phyloP scores from a whole-genome alignment of 2,113 vertebrate species.

The Circaetus cinerascens region DNA sequence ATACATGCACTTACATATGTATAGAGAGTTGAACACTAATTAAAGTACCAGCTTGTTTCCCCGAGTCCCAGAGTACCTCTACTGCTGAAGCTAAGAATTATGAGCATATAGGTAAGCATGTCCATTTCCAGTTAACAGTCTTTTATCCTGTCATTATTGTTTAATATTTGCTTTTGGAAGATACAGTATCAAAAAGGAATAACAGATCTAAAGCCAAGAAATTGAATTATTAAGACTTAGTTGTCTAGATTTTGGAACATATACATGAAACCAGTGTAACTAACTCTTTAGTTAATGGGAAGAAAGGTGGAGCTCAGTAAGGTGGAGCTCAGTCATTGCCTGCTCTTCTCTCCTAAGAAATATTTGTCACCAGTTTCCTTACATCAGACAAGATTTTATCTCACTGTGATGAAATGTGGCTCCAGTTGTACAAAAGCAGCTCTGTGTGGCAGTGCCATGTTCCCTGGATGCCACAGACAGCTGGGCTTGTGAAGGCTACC shows the following conservation, averaged over 20 bases:
- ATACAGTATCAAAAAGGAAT: background rate
- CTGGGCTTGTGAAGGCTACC: background rate
- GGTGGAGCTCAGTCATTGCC: background rate
- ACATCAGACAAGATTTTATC: background rate
- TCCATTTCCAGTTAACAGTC: background rate
- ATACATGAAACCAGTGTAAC: background rate
- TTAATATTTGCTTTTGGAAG: background rate
- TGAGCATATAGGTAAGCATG: background rate
- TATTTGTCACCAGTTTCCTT: background rate
- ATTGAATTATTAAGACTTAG: background rate
- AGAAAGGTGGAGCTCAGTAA: background rate
- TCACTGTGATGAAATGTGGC: background rate
- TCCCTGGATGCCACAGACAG: background rate
- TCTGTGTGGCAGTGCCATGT: background rate
- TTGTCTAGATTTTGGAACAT: background rate
- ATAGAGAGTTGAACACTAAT: background rate
- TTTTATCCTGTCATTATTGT: background rate
- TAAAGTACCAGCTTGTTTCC: conserved; percentile 1
- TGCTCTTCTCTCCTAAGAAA: background rate
- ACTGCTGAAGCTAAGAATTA: background rate
- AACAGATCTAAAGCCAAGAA: background rate
- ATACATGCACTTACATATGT: background rate
- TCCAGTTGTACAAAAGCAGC: background rate
- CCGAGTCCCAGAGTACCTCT: background rate
- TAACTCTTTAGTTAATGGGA: background rate